Conservation (phyloP, 2,888 invertebrate genomes). For the Escarpia spicata region DNA sequence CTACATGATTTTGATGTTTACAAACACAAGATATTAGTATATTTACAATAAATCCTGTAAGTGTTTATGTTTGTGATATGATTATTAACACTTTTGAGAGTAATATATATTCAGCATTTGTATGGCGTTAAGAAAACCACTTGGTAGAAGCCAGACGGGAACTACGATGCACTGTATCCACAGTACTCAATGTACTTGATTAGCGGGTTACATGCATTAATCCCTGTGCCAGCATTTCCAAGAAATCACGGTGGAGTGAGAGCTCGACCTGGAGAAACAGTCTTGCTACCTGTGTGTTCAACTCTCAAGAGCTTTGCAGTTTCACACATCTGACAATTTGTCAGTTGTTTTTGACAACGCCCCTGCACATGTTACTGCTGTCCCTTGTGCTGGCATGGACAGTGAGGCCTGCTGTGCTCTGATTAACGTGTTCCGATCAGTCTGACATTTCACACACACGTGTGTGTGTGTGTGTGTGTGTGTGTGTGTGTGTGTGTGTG, state of each 20-base stretch:
- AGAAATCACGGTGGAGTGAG: not conserved
- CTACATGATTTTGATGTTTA: not conserved
- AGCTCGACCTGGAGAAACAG: not conserved
- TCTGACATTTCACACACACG: too few species aligned
- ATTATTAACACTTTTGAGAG: not conserved
- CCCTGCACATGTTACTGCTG: not conserved
- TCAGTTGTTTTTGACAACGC: not conserved
- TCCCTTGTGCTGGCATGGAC: not conserved
- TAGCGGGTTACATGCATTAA: not conserved
- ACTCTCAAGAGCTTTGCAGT: not conserved
- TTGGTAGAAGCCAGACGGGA: too few species aligned
- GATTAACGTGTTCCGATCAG: too few species aligned
- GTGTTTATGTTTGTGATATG: not conserved
- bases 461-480: too few species aligned
- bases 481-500: too few species aligned
- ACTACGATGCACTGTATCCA: not conserved
- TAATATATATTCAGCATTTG: too few species aligned
- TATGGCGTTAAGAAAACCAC: too few species aligned
- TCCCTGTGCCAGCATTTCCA: not conserved
- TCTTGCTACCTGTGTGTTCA: not conserved
- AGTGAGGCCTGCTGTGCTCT: too few species aligned
- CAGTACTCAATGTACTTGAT: not conserved
- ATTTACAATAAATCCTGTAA: not conserved
- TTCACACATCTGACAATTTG: not conserved
- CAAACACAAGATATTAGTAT: not conserved